A percentile compares a stretch with the other conserved stretches of the same genome.
phyloP scores from a whole-genome alignment of 2,888 invertebrate genomes.

The Listrodromus nycthemerus region DNA sequence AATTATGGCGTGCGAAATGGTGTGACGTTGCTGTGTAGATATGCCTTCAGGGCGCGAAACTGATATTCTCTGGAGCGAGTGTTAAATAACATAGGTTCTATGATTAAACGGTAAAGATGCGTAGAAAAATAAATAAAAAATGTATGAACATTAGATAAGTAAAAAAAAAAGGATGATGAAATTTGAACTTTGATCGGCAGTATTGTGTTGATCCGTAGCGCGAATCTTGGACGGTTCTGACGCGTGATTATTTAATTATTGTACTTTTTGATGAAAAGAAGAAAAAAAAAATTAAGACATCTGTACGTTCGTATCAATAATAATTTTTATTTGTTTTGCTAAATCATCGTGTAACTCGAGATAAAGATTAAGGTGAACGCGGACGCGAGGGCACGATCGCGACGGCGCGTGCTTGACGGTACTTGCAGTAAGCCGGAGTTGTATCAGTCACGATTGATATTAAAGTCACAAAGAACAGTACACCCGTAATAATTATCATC shows the following conservation, averaged over 20 bases:
- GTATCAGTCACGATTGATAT: constrained; percentile 82
- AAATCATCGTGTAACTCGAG: constrained; percentile 1
- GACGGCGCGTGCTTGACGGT: constrained; percentile 78
- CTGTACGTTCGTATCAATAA: constrained; percentile 21
- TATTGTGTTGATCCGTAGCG: constrained; percentile 32
- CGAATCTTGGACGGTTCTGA: constrained; percentile 48
- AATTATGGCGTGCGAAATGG: background rate
- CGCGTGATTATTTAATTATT: constrained; percentile 24
- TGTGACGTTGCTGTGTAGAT: constrained; percentile 5
- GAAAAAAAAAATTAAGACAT: constrained; percentile 32
- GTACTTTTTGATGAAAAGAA: constrained; percentile 10
- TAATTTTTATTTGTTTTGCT: background rate
- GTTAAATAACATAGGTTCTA: background rate
- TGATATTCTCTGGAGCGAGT: constrained; percentile 7
- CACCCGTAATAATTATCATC: constrained; percentile 84
- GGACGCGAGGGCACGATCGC: constrained; percentile 80
- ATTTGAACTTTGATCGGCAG: constrained; percentile 26
- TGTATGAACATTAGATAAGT: background rate
- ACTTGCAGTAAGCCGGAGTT: constrained; percentile 81
- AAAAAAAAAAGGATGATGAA: constrained; percentile 21
- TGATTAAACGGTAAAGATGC: background rate
- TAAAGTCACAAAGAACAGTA: constrained; percentile 84
- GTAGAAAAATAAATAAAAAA: background rate
- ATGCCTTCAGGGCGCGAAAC: background rate
- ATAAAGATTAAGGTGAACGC: constrained; percentile 75